Evolutionary conservation across 2,888 invertebrate species (phyloP), one percentile per base, ranked within the genome.

Genomic region (Neoitamus cyanurus): DNA sequence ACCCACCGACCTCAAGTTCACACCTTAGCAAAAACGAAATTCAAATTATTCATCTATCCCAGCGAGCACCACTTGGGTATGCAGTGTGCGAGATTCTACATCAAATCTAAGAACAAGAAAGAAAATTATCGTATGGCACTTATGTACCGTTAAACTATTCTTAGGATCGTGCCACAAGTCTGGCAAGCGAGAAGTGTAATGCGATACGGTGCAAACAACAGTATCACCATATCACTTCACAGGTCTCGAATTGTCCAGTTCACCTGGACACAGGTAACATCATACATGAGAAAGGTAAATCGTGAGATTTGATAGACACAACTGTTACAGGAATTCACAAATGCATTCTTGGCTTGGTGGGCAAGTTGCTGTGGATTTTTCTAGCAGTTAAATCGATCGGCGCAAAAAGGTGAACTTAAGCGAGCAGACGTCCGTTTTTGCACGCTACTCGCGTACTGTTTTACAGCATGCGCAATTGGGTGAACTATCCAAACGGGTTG

Each of bases 121-220:
- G 58, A 80, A 58, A 80, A 80, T 80, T 58, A 80, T 80, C 31
- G 31, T 80, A 80, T 80, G 30, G 31, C 78, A 80, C 78, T 80
- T 80, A 80, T 48, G 48, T 80, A 80, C 78, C 78, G 78, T 80
- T 80, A 80, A 77, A 46, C 28, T 28, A 80, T 58, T 80, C 78
- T 80, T 80, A 42, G 46, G 78, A 58, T 77, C 58, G 15, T 15
- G 58, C 20, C 25, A n/a, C 25, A 15, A 80, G 78, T 80, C 58
- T 48, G 34, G 58, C 78, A 31, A 58, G 78, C 31, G 75, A 75
- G 75, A 80, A 80, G 5, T 80, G 78, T 69, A 69, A 82, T 69
- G 20, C 9, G 69, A 82, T 68, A 69, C 69, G 82, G 42, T 69
- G 69, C 69, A 82, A 25, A 34, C 82, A 69, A 69, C 69, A 68